Conservation (phyloP, 2,888 invertebrate species). For the Laothoe populi region DNA sequence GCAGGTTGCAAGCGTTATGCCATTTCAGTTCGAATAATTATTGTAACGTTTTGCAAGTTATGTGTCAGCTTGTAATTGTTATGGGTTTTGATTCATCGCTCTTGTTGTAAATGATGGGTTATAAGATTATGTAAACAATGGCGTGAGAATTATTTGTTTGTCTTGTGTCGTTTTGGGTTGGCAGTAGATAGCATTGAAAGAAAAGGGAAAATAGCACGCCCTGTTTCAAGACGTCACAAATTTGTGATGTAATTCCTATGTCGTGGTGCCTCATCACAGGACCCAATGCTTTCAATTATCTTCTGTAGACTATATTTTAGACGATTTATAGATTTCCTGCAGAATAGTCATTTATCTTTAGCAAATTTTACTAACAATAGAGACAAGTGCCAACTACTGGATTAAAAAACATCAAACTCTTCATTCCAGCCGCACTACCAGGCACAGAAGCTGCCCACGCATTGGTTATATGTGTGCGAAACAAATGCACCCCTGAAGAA, state of each 20-base stretch:
- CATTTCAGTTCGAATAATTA: not conserved
- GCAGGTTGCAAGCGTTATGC: not conserved
- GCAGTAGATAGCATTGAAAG: not conserved
- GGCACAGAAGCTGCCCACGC: conserved; percentile 94
- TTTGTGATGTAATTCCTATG: too few species aligned
- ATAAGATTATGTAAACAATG: not conserved
- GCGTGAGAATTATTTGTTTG: not conserved
- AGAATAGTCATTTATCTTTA: too few species aligned
- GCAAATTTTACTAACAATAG: not conserved
- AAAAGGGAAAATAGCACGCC: too few species aligned
- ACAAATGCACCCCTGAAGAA: conserved; percentile 96
- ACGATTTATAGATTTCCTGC: too few species aligned
- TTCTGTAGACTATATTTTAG: too few species aligned
- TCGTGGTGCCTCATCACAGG: too few species aligned
- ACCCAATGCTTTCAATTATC: too few species aligned
- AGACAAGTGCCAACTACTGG: not conserved
- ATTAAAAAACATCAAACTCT: not conserved
- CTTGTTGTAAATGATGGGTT: not conserved
- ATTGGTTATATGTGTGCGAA: conserved; percentile 93
- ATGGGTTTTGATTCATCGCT: conserved; percentile 6
- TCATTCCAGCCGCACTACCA: conserved; percentile 87
- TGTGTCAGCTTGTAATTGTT: conserved; percentile 4
- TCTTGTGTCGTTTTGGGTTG: not conserved
- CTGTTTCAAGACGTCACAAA: too few species aligned
- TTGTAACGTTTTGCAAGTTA: conserved; percentile 14